A percentile compares a stretch with the other conserved stretches of the same genome.
phyloP scores from a whole-genome alignment of 2,888 invertebrate species.

The Synanthedon vespiformis region DNA sequence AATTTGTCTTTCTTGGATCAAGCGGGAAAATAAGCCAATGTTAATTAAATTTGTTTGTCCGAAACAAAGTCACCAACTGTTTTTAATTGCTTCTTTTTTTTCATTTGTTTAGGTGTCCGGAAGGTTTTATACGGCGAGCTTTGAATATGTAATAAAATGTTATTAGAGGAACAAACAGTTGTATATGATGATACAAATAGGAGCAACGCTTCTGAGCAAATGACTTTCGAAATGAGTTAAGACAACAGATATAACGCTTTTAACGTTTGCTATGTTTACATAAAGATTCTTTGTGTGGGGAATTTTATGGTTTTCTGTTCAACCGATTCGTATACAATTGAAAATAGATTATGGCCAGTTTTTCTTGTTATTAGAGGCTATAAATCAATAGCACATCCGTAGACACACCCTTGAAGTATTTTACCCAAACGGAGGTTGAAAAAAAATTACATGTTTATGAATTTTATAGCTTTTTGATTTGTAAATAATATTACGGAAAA shows the following conservation, averaged over 20 bases:
- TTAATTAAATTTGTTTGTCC: constrained; percentile 63
- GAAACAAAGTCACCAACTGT: constrained; percentile 46
- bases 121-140: constrained; percentile 2
- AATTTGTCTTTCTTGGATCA: constrained; percentile 65
- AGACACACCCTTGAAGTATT: constrained; percentile 29
- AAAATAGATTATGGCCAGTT: constrained; percentile 69
- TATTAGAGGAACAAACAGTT: constrained; percentile 26
- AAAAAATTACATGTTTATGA: constrained; percentile 1
- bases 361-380: constrained; percentile 65
- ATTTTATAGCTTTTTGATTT: too few relatives aligned
- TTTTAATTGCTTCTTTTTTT: constrained; percentile 49
- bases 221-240: constrained; percentile 65
- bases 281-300: constrained; percentile 69
- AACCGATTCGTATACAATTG: constrained; percentile 68
- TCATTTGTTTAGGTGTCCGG: constrained; percentile 4
- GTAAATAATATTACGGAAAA: too few relatives aligned
- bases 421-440: constrained; percentile 49
- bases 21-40: constrained; percentile 55
- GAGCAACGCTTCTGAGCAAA: constrained; percentile 48
- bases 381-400: constrained; percentile 64
- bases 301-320: constrained; percentile 70
- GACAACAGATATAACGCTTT: constrained; percentile 65
- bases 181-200: constrained; percentile 35
- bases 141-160: constrained; percentile 27
- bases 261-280: constrained; percentile 67